Percentiles rank a stretch among this genome's conserved stretches.
Conservation (phyloP, 2,888 invertebrate species). For the Globia sparganii region DNA sequence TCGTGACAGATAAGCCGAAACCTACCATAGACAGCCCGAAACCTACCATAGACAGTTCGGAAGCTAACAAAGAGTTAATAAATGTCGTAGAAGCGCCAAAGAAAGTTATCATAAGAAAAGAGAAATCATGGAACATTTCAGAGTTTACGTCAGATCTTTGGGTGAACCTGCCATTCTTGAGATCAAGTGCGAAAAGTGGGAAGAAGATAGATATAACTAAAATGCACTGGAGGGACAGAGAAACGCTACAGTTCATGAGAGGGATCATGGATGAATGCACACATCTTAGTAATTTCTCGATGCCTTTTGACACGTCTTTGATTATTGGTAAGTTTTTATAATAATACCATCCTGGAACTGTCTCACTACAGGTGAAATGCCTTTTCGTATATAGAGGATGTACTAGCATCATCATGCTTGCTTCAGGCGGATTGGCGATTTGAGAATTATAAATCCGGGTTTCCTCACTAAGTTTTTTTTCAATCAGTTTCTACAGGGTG, state of each 20-base stretch:
- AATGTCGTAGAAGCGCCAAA: constrained; percentile 47
- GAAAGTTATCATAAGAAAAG: constrained; percentile 63
- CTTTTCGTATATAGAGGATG: neutral
- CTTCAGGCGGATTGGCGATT: neutral
- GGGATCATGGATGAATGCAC: constrained; percentile 99
- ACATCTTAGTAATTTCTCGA: constrained; percentile 97
- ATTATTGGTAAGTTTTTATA: constrained; percentile 91
- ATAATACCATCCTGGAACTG: neutral
- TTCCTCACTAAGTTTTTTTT: neutral
- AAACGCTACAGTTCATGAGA: constrained; percentile 97
- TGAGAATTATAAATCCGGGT: neutral
- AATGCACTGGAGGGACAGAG: constrained; percentile 93
- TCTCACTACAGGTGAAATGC: neutral
- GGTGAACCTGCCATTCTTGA: constrained; percentile 82
- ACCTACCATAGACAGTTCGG: neutral
- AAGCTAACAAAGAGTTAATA: constrained; percentile 15
- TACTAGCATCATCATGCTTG: neutral
- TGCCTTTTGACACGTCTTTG: constrained; percentile 96
- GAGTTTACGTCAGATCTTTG: constrained; percentile 83
- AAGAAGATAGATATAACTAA: constrained; percentile 90
- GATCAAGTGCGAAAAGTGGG: constrained; percentile 68
- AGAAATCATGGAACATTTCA: constrained; percentile 82
- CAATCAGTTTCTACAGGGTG: neutral
- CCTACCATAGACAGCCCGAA: neutral
- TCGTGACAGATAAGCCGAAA: neutral